Conservation (phyloP, 37 sponge, comb jelly and placozoan species). For the Dysidea cf. avara region DNA sequence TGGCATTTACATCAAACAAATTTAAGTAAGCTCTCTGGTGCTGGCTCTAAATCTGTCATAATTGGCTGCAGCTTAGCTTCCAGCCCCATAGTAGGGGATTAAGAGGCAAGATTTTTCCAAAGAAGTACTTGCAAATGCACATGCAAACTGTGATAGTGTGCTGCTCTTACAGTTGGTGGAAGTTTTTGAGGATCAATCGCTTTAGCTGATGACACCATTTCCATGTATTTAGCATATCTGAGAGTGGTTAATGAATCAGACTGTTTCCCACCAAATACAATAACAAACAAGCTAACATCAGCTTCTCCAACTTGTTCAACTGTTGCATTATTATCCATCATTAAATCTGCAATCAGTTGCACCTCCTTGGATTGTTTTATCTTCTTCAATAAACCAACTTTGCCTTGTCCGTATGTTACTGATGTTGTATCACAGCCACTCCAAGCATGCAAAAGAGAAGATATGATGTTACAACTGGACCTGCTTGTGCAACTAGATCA, state of each 20-base stretch:
- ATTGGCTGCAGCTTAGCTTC: no score
- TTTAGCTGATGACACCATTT: slow-evolving; percentile 48
- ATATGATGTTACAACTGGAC: neutral
- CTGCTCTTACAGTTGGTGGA: slow-evolving; percentile 50
- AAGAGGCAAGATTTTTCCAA: no score
- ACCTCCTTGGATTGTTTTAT: slow-evolving; percentile 23
- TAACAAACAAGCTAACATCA: no score
- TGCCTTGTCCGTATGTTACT: slow-evolving; percentile 37
- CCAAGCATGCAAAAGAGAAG: slow-evolving; percentile 40
- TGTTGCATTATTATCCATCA: slow-evolving; percentile 18
- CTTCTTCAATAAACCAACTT: slow-evolving; percentile 20
- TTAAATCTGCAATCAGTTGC: slow-evolving; percentile 18
- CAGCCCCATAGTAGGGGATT: no score
- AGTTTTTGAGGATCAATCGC: slow-evolving; percentile 31
- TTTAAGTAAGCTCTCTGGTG: no score
- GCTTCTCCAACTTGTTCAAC: no score
- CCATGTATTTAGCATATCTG: slow-evolving; percentile 48
- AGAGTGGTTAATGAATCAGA: no score
- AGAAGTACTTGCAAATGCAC: slow-evolving; percentile 45
- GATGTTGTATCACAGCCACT: slow-evolving; percentile 52
- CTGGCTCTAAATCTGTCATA: no score
- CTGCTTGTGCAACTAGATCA: slow-evolving; percentile 9
- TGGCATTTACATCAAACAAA: no score
- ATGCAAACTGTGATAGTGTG: slow-evolving; percentile 39
- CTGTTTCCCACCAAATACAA: no score